These are phyloP conservation scores for Prunella strophiata DNA, from an alignment of 2,797 vertebrate genomes.

Conservation along the genomic window DNA sequence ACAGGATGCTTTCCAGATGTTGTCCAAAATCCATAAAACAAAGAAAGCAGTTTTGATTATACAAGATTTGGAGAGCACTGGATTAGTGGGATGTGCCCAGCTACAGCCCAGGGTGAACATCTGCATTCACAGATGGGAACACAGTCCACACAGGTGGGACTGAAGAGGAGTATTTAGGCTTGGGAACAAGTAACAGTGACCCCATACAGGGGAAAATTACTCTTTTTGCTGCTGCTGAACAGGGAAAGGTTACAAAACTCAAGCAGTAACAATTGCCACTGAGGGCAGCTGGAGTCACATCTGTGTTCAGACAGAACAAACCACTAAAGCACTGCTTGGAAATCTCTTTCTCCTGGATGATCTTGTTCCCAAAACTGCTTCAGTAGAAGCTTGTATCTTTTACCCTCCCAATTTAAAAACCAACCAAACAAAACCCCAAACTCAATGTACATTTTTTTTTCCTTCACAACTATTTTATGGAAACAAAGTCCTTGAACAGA, in stretches of 20 bases:
- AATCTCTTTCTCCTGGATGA: background rate
- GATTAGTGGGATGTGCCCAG: background rate
- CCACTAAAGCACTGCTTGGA: background rate
- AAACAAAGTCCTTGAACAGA: background rate
- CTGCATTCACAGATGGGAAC: background rate
- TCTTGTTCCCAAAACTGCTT: background rate
- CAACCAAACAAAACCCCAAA: background rate
- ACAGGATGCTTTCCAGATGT: background rate
- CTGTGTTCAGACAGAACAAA: background rate
- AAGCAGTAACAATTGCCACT: background rate
- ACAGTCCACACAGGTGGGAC: background rate
- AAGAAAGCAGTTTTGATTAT: background rate
- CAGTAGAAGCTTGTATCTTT: background rate
- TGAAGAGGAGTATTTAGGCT: background rate
- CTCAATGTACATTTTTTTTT: background rate
- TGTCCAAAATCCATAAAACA: background rate
- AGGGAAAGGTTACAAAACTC: background rate
- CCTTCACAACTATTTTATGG: background rate
- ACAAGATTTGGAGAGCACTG: background rate
- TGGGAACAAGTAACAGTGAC: background rate
- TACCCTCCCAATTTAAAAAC: background rate
- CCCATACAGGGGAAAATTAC: rapidly evolving
- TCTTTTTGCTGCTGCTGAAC: background rate
- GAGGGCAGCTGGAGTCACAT: background rate
- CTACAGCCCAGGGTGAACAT: background rate